These are phyloP conservation scores for Rana temporaria DNA, from an alignment of 2,113 vertebrate species.

Conservation along the genomic window DNA sequence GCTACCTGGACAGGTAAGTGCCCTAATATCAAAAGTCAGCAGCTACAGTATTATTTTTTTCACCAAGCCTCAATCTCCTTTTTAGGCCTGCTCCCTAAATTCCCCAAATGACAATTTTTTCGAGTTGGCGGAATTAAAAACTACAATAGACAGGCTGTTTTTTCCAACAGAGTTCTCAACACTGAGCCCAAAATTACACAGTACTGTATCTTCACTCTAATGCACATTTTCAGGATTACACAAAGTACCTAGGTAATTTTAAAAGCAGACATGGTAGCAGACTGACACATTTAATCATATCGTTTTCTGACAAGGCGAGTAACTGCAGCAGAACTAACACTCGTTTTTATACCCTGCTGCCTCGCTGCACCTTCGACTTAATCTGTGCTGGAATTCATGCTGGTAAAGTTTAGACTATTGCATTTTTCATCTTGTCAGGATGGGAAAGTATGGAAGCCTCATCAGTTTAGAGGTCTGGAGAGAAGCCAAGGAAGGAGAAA, in stretches of 20 bases:
- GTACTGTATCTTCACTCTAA: slow-evolving; percentile 34
- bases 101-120: no score
- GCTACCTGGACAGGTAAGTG: no score
- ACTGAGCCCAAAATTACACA: slow-evolving; percentile 43
- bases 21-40: no score
- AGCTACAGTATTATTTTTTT: no score
- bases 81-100: no score
- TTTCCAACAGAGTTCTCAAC: slow-evolving; percentile 9
- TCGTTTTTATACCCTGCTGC: slow-evolving; percentile 46
- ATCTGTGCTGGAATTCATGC: slow-evolving; percentile 43
- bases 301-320: slow-evolving; percentile 50
- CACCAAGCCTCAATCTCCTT: no score
- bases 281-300: slow-evolving; percentile 55
- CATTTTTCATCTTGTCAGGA: slow-evolving; percentile 44
- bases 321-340: slow-evolving; percentile 52
- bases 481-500: slow-evolving; percentile 8
- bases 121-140: not conserved
- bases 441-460: slow-evolving; percentile 11
- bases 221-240: slow-evolving; percentile 54
- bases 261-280: slow-evolving; percentile 43
- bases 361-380: slow-evolving; percentile 37
- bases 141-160: slow-evolving; percentile 5
- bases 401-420: slow-evolving; percentile 15
- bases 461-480: slow-evolving; percentile 35
- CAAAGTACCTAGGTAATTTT: slow-evolving; percentile 53